Evolutionary conservation across 2,888 invertebrate genomes (phyloP), one percentile per base, ranked within the genome.

Genomic region (Xylota sylvarum): DNA sequence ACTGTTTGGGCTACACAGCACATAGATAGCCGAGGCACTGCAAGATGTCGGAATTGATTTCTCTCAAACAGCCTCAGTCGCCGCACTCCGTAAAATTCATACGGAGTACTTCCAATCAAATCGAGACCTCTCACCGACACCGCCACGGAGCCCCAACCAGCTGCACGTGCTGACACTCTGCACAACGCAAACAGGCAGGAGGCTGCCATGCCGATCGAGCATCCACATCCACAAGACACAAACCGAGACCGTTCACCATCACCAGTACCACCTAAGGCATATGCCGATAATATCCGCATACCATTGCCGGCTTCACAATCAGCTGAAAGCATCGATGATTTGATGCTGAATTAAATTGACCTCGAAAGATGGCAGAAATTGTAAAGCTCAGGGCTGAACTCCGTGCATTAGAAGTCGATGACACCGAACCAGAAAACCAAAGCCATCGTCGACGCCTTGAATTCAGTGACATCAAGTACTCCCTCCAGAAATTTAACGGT

Each of bases 401-500:
- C 23, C 40, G 52, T 5, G 52, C 40, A 67, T 14, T 67, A 23
- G 27, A 37, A 40, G 27, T 52, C 10, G 14, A 52, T 9, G 23
- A 35, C 35, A 35, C 23, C 12, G 60, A 60, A 27, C 0, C 50
- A n/a, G 14, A 9, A 9, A 67, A 2, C 37, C 67, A 27, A 32
- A 32, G 5, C 32, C 32, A 32, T 5, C 5, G 32, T 32, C 32
- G 32, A 32, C 7, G 32, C 32, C 32, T 32, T 32, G 32, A 32
- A 32, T 32, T 32, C 7, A 32, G 32, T 5, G 6, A 69, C 30
- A 17, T 69, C n/a, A 43, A 55, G 40, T 69, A 55, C 9, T 56
- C 43, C 6, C 30, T 56, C 4, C 55, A 69, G 17, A 69, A 69
- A 62, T 73, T 73, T n/a, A 52, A 48, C 12, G 73, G 52, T 30